Percentiles rank a stretch among this genome's conserved stretches.
phyloP scores from a whole-genome alignment of 2,113 vertebrate species.

The Athene cunicularia region DNA sequence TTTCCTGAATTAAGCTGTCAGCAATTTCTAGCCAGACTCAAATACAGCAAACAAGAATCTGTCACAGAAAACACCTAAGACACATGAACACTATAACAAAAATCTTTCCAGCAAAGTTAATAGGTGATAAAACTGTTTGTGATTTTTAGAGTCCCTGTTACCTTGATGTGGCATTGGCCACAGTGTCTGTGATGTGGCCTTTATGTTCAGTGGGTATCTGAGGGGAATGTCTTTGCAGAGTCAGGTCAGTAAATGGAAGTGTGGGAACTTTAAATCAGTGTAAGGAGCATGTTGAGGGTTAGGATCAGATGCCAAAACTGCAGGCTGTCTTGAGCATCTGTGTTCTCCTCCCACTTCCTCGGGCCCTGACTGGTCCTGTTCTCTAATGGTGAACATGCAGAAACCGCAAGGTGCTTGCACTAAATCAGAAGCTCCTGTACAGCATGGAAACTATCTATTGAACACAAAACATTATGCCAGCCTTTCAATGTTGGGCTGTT shows the following conservation, averaged over 20 bases:
- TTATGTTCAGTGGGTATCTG: neutral
- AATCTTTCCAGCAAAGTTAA: neutral
- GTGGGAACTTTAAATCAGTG: neutral
- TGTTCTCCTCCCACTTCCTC: neutral
- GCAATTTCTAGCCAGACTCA: neutral
- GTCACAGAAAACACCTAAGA: neutral
- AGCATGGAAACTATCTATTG: neutral
- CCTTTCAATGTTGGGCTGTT: neutral
- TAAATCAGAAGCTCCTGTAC: neutral
- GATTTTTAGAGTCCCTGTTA: neutral
- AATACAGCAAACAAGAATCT: neutral
- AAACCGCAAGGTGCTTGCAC: neutral
- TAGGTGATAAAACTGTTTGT: neutral
- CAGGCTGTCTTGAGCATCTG: neutral
- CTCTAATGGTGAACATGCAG: neutral
- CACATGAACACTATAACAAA: neutral
- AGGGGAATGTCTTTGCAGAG: neutral
- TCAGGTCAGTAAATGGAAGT: neutral
- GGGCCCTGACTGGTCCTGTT: neutral
- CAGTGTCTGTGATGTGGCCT: neutral
- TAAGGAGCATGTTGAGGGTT: neutral
- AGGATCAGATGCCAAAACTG: neutral
- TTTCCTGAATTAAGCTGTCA: neutral
- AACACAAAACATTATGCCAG: neutral
- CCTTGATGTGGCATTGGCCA: neutral